A percentile compares a stretch with the other conserved stretches of the same genome.
phyloP scores from a whole-genome alignment of 2,113 vertebrate species.

The Amphiprion ocellaris region DNA sequence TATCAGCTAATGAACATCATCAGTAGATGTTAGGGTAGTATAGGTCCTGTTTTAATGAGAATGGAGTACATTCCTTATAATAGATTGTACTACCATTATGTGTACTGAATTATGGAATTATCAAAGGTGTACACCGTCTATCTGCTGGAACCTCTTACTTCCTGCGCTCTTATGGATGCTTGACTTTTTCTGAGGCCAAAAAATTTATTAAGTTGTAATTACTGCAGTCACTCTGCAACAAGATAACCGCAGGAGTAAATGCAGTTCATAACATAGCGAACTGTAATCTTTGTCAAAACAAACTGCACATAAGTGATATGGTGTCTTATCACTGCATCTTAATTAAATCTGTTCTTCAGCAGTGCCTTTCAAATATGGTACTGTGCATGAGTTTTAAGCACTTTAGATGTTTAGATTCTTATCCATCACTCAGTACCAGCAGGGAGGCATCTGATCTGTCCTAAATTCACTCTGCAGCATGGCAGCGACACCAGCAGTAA shows the following conservation, averaged over 20 bases:
- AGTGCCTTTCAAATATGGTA: not conserved
- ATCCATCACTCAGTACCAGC: too few species aligned
- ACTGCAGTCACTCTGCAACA: not conserved
- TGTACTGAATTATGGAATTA: constrained; percentile 1
- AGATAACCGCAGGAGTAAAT: constrained; percentile 11
- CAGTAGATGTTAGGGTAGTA: not conserved
- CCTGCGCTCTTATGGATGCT: not conserved
- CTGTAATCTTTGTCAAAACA: constrained; percentile 11
- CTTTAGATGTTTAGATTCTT: too few species aligned
- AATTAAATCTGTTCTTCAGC: constrained; percentile 21
- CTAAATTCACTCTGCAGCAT: too few species aligned
- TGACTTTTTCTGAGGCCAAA: constrained; percentile 16
- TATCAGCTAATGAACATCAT: not conserved
- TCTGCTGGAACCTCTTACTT: not conserved
- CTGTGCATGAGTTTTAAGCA: too few species aligned
- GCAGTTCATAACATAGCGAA: not conserved
- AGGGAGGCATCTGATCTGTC: too few species aligned
- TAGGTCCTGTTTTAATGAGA: constrained; percentile 2
- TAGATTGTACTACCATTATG: not conserved
- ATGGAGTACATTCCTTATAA: not conserved
- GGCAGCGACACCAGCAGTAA: too few species aligned
- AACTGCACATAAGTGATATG: constrained; percentile 1
- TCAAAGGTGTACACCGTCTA: not conserved
- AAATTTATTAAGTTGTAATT: constrained; percentile 16
- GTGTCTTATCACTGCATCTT: constrained; percentile 17